A percentile compares a stretch with the other conserved stretches of the same genome.
Conservation (phyloP, 2,113 vertebrate genomes). For the Neolamprologus modestus region DNA sequence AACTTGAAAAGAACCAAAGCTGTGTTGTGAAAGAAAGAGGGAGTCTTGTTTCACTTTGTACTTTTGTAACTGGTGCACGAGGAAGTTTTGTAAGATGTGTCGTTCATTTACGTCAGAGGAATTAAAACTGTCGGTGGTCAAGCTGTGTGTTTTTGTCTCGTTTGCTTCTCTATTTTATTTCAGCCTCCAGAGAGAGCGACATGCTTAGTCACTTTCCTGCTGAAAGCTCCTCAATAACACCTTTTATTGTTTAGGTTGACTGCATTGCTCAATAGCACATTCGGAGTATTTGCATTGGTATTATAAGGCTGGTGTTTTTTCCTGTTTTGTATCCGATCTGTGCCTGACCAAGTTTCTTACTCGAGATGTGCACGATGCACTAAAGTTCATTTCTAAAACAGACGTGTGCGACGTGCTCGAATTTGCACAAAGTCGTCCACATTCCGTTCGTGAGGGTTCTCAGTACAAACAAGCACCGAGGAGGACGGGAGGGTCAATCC, state of each 20-base stretch:
- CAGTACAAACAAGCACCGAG: background rate
- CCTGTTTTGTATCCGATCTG: background rate
- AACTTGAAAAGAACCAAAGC: background rate
- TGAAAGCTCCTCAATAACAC: too few relatives aligned
- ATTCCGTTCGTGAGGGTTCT: background rate
- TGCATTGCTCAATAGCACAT: background rate
- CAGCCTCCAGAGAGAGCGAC: background rate
- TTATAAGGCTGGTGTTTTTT: background rate
- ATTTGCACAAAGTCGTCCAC: background rate
- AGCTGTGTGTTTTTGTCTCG: background rate
- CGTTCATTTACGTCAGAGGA: background rate
- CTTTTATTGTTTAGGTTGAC: background rate
- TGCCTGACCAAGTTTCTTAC: background rate
- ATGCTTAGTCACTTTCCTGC: background rate
- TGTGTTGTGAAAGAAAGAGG: background rate
- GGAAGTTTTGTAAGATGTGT: slow-evolving; percentile 27
- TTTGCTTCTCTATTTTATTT: background rate
- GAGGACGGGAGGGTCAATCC: background rate
- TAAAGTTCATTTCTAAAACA: background rate
- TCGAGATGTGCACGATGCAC: background rate
- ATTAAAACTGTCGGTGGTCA: slow-evolving; percentile 3
- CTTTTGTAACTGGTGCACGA: slow-evolving; percentile 5
- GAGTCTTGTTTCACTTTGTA: slow-evolving; percentile 13
- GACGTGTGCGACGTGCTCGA: background rate
- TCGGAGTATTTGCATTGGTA: background rate